Base-by-base conservation (phyloP, 2,113 vertebrate species). In the Conger conger region DNA sequence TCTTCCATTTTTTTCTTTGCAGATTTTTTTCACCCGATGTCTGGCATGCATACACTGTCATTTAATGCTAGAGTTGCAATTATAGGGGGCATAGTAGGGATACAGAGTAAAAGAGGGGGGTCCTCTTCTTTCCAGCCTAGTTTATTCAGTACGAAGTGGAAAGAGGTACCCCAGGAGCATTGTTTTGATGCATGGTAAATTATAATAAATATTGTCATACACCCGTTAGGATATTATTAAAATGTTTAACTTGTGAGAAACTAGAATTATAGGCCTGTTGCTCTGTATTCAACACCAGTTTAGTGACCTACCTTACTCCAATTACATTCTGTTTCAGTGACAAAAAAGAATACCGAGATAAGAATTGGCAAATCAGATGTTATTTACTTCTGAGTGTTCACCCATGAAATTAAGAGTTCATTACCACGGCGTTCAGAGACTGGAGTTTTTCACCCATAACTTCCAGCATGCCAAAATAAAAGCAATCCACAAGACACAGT, bases 361-460 rank as follows among this genome's bases (percentile, higher is more conserved):
- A 2, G 5, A 81, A 27, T 81, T 81, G 78, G 20, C 17, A 79
- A 50, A 50, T 81, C 40, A 33, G 27, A 81, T 81, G 79, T 50
- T 53, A 53, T 50, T 81, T 81, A 33, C 42, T 80, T 5, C 37
- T 81, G 23, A 50, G 23, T 33, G 27, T 81, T 81, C 42, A 30
- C 40, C 79, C 79, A 50, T 81, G 79, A 81, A 53, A 30, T 81
- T 81, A 81, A 30, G n/a, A 27, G 45, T n/a, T 80, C 38, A 30
- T 45, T 30, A 81, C 40, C 5, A 53, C 27, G 6, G 1, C 40
- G 53, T 50, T 15, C 2, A 60, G 50, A 36, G 38, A 68, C 60
- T 82, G 54, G 81, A 82, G 40, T 63, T 63, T 82, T n/a, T 82
- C 81, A 82, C 6, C 23, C 57, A 57, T 68, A 38, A 82, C 54